Base-by-base conservation (phyloP, 2,113 vertebrate species). In the Myiozetetes cayanensis region DNA sequence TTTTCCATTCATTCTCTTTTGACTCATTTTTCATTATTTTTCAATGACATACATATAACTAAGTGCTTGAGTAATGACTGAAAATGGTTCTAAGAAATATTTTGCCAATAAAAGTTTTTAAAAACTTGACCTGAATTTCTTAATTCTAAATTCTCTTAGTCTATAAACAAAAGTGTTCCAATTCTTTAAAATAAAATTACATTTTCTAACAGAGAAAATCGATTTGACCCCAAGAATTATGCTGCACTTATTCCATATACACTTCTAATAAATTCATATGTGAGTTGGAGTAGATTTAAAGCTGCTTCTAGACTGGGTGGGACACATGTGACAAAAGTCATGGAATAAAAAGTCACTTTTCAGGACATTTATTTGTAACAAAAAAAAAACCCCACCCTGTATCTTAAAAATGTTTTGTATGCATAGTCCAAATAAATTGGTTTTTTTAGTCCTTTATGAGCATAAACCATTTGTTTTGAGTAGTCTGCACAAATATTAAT, bases 11-110 rank as follows among this genome's bases (percentile, higher is more conserved):
- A 61, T 16, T n/a, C 85, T 73, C 41, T 10, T 65, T 70, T 76
- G 24, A 65, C 47, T 81, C 31, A 43, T 12, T 93, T 92, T 85
- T 62, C 35, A 79, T 68, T 88, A 44, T 41, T 73, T 90, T 90
- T 85, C 21, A 88, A 30, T 65, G 9, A 56, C 8, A 44, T 56
- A 72, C 39, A 68, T 52, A 53, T 47, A 90, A 59, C 9, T 8
- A 85, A 50, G 10, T 71, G 52, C 7, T 87, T 22, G 41, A 70
- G 31, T 67, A 82, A 85, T 43, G 16, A 76, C 75, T 79, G 46
- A 70, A 80, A 65, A 47, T 37, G 14, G 8, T 75, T 88, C 41
- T 56, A 63, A 88, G 66, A 68, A 85, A 46, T 0, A 52, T 52
- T 75, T 90, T 70, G 5, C 16, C 9, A 68, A 30, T 55, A 31